phyloP scores from a whole-genome alignment of 2,888 invertebrate species.

The Dioctria rufipes region DNA sequence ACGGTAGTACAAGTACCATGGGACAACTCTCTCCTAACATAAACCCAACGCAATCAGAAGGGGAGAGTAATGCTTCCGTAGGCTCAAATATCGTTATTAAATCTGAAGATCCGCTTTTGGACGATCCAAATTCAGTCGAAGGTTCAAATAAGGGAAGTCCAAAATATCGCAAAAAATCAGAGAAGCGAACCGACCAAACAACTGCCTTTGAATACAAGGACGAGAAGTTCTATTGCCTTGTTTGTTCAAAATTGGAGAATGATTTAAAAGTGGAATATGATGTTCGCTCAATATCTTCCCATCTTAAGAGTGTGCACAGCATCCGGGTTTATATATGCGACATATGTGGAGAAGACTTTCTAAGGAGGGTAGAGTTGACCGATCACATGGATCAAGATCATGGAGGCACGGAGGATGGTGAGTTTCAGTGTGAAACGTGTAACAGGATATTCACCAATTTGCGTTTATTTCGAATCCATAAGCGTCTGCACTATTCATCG shows the following conservation, averaged over 20 bases:
- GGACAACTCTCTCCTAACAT: neutral
- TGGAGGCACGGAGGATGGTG: slow-evolving; percentile 74
- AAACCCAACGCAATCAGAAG: neutral
- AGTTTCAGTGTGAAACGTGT: slow-evolving; percentile 78
- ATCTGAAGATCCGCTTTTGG: neutral
- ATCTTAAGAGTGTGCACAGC: slow-evolving; percentile 77
- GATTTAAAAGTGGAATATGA: slow-evolving; percentile 72
- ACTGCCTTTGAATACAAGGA: slow-evolving; percentile 66
- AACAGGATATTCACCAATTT: slow-evolving; percentile 76
- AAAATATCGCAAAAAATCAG: slow-evolving; percentile 17
- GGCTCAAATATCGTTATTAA: neutral
- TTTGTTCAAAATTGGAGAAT: slow-evolving; percentile 64
- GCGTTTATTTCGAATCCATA: slow-evolving; percentile 76
- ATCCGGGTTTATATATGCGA: slow-evolving; percentile 80
- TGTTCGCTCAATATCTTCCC: slow-evolving; percentile 76
- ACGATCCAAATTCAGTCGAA: neutral
- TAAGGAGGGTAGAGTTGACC: slow-evolving; percentile 77
- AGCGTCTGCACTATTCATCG: slow-evolving; percentile 77
- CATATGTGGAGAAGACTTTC: slow-evolving; percentile 78
- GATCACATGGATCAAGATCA: slow-evolving; percentile 78
- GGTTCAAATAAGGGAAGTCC: neutral
- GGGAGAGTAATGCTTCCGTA: neutral
- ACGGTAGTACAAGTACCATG: slow-evolving; percentile 28
- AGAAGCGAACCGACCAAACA: neutral
- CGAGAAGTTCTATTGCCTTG: slow-evolving; percentile 73